phyloP scores from a whole-genome alignment of 2,888 invertebrate species.

The Macropis europaea region DNA sequence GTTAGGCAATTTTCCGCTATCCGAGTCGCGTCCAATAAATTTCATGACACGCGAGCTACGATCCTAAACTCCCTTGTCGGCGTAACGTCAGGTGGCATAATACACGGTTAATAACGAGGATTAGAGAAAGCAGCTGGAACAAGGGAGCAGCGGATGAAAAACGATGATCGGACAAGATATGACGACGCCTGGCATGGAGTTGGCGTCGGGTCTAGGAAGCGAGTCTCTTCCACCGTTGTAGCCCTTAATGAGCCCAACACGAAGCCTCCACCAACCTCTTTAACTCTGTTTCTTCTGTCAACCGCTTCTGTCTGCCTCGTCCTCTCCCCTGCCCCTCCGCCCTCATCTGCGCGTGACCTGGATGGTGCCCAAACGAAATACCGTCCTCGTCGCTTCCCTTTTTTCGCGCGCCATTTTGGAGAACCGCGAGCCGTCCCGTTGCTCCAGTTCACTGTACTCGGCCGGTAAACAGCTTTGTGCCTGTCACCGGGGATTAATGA shows the following conservation, averaged over 20 bases:
- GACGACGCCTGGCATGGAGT: constrained; percentile 68
- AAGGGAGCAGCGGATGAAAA: constrained; percentile 63
- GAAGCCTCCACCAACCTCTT: constrained; percentile 62
- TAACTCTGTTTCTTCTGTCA: constrained; percentile 68
- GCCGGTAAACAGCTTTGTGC: constrained; percentile 24
- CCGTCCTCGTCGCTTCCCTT: constrained; percentile 60
- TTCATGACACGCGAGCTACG: too few relatives aligned
- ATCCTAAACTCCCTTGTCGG: constrained; percentile 31
- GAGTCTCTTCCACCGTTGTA: constrained; percentile 65
- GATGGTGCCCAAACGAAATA: constrained; percentile 75
- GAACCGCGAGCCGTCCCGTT: constrained; percentile 54
- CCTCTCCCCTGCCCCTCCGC: constrained; percentile 43
- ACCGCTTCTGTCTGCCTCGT: constrained; percentile 59
- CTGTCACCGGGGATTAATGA: constrained; percentile 24
- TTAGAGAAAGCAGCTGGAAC: constrained; percentile 43
- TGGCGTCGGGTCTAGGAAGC: constrained; percentile 75
- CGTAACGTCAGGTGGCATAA: constrained; percentile 31
- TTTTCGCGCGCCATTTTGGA: constrained; percentile 62
- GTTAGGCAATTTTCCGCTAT: too few relatives aligned
- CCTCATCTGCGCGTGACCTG: constrained; percentile 71
- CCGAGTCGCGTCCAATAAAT: too few relatives aligned
- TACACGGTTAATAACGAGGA: constrained; percentile 51
- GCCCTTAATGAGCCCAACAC: constrained; percentile 75
- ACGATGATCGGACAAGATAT: constrained; percentile 68
- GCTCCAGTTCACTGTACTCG: constrained; percentile 55